These are phyloP conservation scores for Lichenostomus cassidix DNA, from an alignment of 2,113 vertebrate genomes.

Conservation along the genomic window DNA sequence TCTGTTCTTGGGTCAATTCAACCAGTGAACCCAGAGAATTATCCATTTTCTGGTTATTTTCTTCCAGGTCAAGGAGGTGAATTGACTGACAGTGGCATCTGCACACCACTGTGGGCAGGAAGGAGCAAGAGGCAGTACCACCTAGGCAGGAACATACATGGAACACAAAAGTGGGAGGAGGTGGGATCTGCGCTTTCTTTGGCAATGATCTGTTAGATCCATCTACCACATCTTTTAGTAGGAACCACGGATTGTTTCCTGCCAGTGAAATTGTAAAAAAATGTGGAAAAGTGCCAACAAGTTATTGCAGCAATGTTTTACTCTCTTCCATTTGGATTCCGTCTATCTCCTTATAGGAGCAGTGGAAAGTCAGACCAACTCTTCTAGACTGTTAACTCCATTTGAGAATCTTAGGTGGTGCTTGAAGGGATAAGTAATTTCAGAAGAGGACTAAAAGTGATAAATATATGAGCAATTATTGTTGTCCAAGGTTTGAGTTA, in stretches of 20 bases:
- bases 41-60: background rate
- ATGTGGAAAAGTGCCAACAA: background rate
- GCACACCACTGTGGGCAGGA: background rate
- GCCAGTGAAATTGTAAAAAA: background rate
- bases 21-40: background rate
- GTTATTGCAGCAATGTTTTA: accelerated
- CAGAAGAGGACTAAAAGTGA: background rate
- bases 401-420: background rate
- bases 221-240: background rate
- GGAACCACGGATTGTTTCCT: background rate
- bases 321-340: background rate
- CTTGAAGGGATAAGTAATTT: background rate
- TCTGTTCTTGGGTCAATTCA: background rate
- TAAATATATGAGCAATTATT: background rate
- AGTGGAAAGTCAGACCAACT: background rate
- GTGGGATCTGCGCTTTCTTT: background rate
- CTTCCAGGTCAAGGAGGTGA: background rate
- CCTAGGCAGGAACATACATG: background rate
- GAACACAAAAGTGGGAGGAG: background rate
- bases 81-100: background rate
- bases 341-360: background rate
- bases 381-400: background rate
- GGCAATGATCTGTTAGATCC: background rate
- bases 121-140: background rate
- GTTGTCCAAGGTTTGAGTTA: background rate